These are phyloP conservation scores for Ceyx melanurus DNA, from an alignment of 2,113 vertebrate genomes.

Conservation along the genomic window DNA sequence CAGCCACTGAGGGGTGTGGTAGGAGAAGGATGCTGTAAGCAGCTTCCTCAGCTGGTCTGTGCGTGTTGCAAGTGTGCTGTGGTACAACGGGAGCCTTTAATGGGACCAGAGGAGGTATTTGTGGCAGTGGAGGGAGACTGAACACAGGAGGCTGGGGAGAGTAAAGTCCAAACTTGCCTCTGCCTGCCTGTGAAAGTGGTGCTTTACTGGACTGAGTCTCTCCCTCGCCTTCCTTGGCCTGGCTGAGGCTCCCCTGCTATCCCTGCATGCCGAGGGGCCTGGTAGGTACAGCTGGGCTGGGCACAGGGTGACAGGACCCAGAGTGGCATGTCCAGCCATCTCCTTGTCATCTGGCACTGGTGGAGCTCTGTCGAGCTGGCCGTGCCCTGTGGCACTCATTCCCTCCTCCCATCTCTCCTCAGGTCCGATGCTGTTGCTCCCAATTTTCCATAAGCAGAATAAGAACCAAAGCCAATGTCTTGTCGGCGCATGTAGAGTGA, in stretches of 20 bases:
- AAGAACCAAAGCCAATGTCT: constrained; percentile 75
- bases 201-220: neutral
- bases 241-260: neutral
- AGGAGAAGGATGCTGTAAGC: neutral
- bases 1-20: neutral
- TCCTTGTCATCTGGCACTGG: neutral
- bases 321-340: neutral
- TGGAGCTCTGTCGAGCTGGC: neutral
- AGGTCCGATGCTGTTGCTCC: constrained; percentile 76
- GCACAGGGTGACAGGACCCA: fast-evolving
- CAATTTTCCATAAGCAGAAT: constrained; percentile 81
- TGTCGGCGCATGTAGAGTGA: constrained; percentile 53
- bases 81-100: neutral
- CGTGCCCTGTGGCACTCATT: neutral
- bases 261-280: neutral
- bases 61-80: neutral
- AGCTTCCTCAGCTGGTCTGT: neutral
- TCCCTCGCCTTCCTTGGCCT: neutral
- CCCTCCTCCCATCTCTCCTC: constrained; percentile 73
- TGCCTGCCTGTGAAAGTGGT: neutral
- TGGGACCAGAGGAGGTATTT: neutral
- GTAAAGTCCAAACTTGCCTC: neutral
- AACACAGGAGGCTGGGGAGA: neutral
- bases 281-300: fast-evolving
- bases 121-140: neutral